A percentile compares a stretch with the other conserved stretches of the same genome.
phyloP scores from a whole-genome alignment of 2,888 invertebrate genomes.

The Hylaea fasciaria region DNA sequence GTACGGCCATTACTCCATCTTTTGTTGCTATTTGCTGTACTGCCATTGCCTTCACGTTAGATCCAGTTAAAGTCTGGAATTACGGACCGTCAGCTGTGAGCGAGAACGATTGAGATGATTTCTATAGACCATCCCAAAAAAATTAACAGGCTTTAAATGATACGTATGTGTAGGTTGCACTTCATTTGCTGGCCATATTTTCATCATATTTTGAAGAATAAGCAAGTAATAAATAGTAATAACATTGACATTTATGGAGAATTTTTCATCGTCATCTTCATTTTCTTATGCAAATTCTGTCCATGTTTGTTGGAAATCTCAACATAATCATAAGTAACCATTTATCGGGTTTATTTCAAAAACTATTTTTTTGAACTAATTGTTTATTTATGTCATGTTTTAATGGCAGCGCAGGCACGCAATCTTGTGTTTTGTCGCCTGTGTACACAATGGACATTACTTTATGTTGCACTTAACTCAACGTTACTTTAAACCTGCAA shows the following conservation, averaged over 20 bases:
- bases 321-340: too few species aligned
- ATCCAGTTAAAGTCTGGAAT: slow-evolving; percentile 5
- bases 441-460: slow-evolving; percentile 26
- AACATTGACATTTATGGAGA: too few species aligned
- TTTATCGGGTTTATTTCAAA: too few species aligned
- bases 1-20: slow-evolving; percentile 62
- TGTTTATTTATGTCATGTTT: too few species aligned
- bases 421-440: slow-evolving; percentile 20
- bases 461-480: slow-evolving; percentile 17
- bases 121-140: neutral
- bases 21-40: slow-evolving; percentile 36
- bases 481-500: slow-evolving; percentile 37
- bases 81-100: neutral
- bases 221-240: too few species aligned
- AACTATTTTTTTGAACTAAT: too few species aligned
- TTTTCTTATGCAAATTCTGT: too few species aligned
- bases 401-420: slow-evolving; percentile 11
- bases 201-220: too few species aligned
- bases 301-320: too few species aligned
- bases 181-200: too few species aligned
- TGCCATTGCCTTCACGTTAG: slow-evolving; percentile 5
- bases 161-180: neutral
- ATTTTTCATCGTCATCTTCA: too few species aligned
- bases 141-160: neutral
- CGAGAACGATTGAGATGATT: neutral